A percentile compares a stretch with the other conserved stretches of the same genome.
These are phyloP conservation scores for Parazoanthus darwini DNA, from an alignment of 92 coral and sea anemone genomes.

Conservation along the genomic window DNA sequence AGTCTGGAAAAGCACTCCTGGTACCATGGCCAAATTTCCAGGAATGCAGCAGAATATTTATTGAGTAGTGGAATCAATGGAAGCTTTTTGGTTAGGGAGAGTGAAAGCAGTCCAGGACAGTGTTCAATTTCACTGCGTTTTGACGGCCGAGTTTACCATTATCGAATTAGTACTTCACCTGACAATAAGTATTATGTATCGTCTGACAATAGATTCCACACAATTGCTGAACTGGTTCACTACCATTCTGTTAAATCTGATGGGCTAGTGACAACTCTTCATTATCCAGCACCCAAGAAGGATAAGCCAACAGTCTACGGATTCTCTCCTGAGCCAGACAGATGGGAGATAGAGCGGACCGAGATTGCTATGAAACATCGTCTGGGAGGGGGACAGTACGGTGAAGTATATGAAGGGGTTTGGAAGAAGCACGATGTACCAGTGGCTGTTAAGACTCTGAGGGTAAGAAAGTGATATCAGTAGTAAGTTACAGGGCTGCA, in stretches of 20 bases:
- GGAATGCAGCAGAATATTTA: conserved; percentile 92
- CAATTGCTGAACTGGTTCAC: conserved; percentile 95
- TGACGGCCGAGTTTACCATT: conserved; percentile 97
- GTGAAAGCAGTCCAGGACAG: conserved; percentile 97
- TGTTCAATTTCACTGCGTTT: conserved; percentile 92
- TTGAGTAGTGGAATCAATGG: conserved; percentile 99
- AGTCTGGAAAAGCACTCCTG: conserved; percentile 97
- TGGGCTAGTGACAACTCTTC: conserved; percentile 95
- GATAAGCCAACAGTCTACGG: conserved; percentile 94
- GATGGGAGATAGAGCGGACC: conserved; percentile 95
- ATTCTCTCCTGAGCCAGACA: conserved; percentile 94
- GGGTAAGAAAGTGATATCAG: conserved; percentile 61
- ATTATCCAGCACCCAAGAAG: conserved; percentile 95
- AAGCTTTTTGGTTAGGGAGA: conserved; percentile 94
- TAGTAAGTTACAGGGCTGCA: not conserved
- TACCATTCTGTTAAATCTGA: conserved; percentile 97
- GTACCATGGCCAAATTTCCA: conserved; percentile 95
- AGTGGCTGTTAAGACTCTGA: conserved; percentile 95
- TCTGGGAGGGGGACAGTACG: conserved; percentile 97
- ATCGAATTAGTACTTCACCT: conserved; percentile 82
- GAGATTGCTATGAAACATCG: conserved; percentile 97
- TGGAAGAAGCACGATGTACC: conserved; percentile 90
- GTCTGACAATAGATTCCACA: conserved; percentile 78
- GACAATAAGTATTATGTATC: conserved; percentile 89
- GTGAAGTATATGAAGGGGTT: conserved; percentile 96